Conservation (phyloP, 2,888 invertebrate species). For the Sabatieria punctata region DNA sequence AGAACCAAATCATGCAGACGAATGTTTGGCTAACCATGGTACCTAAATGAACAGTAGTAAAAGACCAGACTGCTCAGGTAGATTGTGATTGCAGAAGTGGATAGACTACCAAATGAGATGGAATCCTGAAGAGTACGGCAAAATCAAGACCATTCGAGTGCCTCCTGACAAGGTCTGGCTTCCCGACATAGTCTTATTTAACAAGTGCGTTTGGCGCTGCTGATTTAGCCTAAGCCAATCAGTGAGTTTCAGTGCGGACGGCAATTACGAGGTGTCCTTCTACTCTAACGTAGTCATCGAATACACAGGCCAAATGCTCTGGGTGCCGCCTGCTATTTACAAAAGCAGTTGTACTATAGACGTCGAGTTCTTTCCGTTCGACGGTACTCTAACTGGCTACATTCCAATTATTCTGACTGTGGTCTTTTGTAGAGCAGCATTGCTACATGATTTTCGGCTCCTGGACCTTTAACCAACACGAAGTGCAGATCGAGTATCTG, state of each 20-base stretch:
- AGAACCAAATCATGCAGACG: conserved; percentile 32
- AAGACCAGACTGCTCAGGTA: neutral
- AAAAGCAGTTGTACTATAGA: conserved; percentile 98
- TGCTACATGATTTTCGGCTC: conserved; percentile 99
- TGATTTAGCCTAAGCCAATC: neutral
- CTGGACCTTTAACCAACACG: conserved; percentile 94
- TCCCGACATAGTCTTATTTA: conserved; percentile 31
- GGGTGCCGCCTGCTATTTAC: conserved; percentile 99
- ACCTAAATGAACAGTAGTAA: neutral
- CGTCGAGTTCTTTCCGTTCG: conserved; percentile 97
- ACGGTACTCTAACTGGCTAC: conserved; percentile 35
- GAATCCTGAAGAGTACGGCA: conserved; percentile 29
- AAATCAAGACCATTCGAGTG: conserved; percentile 32
- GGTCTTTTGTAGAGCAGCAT: conserved; percentile 60
- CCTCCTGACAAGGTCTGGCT: conserved; percentile 37
- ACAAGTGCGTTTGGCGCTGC: conserved; percentile 29
- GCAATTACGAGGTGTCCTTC: conserved; percentile 97
- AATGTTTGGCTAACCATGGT: conserved; percentile 31
- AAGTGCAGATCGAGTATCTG: conserved; percentile 60
- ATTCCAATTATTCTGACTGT: neutral
- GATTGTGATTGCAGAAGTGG: conserved; percentile 20
- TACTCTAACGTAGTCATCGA: conserved; percentile 96
- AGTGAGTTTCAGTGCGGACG: conserved; percentile 65
- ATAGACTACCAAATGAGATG: conserved; percentile 28
- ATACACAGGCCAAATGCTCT: conserved; percentile 68